Percentiles rank a stretch among this genome's conserved stretches.
These are phyloP conservation scores for Ptychadena robeensis DNA, from an alignment of 2,797 vertebrate species.

Conservation along the genomic window DNA sequence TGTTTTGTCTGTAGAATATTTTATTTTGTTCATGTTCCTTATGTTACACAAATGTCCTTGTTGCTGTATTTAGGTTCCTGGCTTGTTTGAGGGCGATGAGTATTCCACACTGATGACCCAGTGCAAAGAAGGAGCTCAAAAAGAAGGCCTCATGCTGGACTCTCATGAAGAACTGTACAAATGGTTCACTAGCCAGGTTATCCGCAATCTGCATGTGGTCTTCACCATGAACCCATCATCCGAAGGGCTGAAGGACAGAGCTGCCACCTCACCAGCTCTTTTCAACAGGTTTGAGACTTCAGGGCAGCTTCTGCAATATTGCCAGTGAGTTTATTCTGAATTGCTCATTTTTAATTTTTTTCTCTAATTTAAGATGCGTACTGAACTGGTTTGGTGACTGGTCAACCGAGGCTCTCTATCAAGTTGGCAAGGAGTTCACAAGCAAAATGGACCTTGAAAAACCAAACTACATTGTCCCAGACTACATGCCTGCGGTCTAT, in stretches of 20 bases:
- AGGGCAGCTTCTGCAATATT: background rate
- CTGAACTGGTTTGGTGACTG: slow-evolving; percentile 99
- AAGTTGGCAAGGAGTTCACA: slow-evolving; percentile 98
- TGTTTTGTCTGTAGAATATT: no score
- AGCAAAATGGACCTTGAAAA: slow-evolving; percentile 99
- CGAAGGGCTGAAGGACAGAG: slow-evolving; percentile 96
- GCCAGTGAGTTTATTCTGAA: rapidly evolving
- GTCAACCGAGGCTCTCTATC: slow-evolving; percentile 97
- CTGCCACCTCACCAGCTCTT: slow-evolving; percentile 95
- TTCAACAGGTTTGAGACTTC: slow-evolving; percentile 87
- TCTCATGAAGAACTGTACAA: slow-evolving; percentile 98
- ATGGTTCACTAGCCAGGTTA: slow-evolving; percentile 99
- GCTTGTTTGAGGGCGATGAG: slow-evolving; percentile 97
- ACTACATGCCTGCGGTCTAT: slow-evolving; percentile 96
- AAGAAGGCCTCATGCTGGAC: slow-evolving; percentile 97
- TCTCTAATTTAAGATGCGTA: slow-evolving; percentile 82
- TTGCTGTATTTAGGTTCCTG: slow-evolving; percentile 83
- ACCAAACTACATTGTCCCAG: slow-evolving; percentile 94
- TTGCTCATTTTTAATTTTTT: background rate
- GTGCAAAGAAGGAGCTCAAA: slow-evolving; percentile 98
- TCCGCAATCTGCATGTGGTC: slow-evolving; percentile 97
- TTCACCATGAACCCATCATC: slow-evolving; percentile 99
- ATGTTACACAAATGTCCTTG: background rate
- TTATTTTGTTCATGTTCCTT: background rate
- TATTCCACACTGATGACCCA: slow-evolving; percentile 98